Conservation (phyloP, 2,113 vertebrate species). For the Smithornis capensis region DNA sequence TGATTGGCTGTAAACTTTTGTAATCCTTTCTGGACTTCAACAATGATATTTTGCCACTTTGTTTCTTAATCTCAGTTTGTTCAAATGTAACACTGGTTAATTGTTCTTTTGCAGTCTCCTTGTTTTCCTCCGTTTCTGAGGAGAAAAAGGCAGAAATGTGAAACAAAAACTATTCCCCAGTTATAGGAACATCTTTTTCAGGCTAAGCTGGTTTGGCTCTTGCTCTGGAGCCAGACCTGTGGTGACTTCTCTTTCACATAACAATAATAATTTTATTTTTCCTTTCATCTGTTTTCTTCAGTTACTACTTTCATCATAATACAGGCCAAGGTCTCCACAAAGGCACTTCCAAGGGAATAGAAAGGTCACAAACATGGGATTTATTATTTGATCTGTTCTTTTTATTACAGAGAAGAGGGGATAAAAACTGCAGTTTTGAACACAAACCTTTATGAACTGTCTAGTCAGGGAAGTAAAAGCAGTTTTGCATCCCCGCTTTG, state of each 20-base stretch:
- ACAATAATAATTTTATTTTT: slow-evolving; percentile 14
- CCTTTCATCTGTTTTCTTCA: background rate
- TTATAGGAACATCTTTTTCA: background rate
- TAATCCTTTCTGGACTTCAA: slow-evolving; percentile 9
- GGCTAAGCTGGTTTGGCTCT: background rate
- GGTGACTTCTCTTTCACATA: background rate
- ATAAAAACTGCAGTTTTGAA: background rate
- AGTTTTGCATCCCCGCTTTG: background rate
- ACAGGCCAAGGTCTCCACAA: background rate
- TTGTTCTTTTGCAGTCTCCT: background rate
- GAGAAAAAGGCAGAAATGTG: background rate
- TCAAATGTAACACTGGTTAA: slow-evolving; percentile 50
- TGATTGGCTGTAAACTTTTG: background rate
- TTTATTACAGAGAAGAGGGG: background rate
- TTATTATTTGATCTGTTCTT: slow-evolving; percentile 12
- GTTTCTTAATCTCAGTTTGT: slow-evolving; percentile 41
- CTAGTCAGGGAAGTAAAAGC: background rate
- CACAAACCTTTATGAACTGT: background rate
- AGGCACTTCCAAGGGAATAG: background rate
- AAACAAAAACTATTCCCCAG: background rate
- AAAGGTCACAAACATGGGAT: background rate
- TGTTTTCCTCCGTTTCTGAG: background rate
- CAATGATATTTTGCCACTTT: background rate
- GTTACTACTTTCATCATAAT: background rate
- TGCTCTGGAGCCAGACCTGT: slow-evolving; percentile 21